Evolutionary conservation across 2,797 vertebrate species (phyloP).

Genomic region (Nyctibius grandis): DNA sequence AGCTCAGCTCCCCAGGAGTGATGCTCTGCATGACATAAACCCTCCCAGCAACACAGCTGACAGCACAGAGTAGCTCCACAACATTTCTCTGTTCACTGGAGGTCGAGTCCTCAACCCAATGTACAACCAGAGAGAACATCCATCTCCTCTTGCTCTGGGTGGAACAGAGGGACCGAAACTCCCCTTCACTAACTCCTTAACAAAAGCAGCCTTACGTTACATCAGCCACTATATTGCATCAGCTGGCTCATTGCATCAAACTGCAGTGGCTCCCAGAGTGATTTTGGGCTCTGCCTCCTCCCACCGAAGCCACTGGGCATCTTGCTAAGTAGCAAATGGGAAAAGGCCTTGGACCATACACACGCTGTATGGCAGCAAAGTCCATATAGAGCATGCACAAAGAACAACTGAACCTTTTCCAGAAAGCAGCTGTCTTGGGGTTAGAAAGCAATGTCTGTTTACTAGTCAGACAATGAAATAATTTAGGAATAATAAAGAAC

Average conservation of each 20-base stretch:
- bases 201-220: neutral
- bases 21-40: neutral
- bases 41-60: neutral
- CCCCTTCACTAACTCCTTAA: neutral
- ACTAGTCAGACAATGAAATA: neutral
- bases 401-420: neutral
- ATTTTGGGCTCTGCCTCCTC: neutral
- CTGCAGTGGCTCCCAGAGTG: neutral
- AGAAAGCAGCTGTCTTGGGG: neutral
- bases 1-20: neutral
- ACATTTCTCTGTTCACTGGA: neutral
- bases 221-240: neutral
- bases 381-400: fast-evolving
- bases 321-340: neutral
- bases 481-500: neutral
- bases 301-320: neutral
- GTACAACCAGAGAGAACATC: neutral
- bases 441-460: neutral
- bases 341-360: neutral
- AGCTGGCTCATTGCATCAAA: fast-evolving
- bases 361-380: neutral
- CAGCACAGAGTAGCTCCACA: neutral
- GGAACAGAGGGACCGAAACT: neutral
- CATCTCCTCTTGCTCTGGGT: neutral
- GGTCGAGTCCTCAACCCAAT: neutral